These are phyloP conservation scores for Odontesthes bonariensis DNA, from an alignment of 2,113 vertebrate genomes.

Conservation along the genomic window DNA sequence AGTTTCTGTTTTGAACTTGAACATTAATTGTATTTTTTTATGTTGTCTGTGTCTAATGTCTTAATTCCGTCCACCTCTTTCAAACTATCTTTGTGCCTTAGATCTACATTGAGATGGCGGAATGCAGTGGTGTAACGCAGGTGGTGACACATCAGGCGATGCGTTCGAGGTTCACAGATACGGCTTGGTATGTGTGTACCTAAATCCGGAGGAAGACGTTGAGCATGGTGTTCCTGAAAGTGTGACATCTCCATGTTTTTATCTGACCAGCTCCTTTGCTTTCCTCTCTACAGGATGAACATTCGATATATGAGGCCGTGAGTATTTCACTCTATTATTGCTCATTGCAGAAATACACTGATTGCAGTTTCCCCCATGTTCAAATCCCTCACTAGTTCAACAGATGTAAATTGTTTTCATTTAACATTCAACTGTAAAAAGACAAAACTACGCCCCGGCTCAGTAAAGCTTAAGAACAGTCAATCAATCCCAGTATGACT, in stretches of 20 bases:
- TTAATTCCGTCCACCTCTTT: too few relatives aligned
- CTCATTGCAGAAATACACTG: not conserved
- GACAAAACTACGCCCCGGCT: too few relatives aligned
- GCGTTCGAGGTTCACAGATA: not conserved
- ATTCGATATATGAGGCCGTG: constrained; percentile 11
- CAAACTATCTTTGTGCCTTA: not conserved
- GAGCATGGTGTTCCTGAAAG: not conserved
- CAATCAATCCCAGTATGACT: too few relatives aligned
- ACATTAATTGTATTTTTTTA: too few relatives aligned
- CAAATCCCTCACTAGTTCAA: too few relatives aligned
- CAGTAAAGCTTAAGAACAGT: too few relatives aligned
- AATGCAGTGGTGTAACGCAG: not conserved
- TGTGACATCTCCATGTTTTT: not conserved
- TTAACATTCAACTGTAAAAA: too few relatives aligned
- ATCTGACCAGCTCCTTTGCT: not conserved
- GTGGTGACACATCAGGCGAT: not conserved
- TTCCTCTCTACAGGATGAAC: not conserved
- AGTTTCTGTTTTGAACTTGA: too few relatives aligned
- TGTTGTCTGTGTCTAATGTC: too few relatives aligned
- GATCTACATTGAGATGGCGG: constrained; percentile 50
- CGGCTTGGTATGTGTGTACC: not conserved
- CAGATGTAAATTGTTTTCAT: too few relatives aligned
- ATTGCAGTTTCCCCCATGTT: too few relatives aligned
- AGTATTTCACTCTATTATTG: constrained; percentile 11
- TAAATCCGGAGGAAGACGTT: not conserved